Conservation (phyloP, 1,140 invertebrate genomes). For the Drosophila persimilis region DNA sequence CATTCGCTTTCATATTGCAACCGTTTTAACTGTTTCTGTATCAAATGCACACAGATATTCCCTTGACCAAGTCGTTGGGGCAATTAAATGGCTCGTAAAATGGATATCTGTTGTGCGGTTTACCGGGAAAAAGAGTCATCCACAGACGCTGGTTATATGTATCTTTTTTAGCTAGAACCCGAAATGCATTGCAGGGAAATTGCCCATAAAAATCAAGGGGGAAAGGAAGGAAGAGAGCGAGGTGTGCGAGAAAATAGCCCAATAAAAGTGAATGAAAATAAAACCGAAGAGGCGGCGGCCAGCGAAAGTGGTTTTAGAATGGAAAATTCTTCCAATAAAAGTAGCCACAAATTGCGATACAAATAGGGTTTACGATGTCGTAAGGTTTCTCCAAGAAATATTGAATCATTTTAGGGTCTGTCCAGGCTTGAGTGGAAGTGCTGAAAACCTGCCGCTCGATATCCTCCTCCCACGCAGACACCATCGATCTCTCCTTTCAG, state of each 20-base stretch:
- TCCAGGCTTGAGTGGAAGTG: no score
- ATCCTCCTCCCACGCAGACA: neutral
- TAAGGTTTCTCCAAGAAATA: neutral
- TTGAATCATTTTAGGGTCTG: neutral
- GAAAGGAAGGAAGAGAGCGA: neutral
- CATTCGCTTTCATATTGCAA: neutral
- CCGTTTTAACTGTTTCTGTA: conserved; percentile 26
- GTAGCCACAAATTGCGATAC: conserved; percentile 22
- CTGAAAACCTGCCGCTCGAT: no score
- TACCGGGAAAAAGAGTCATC: conserved; percentile 17
- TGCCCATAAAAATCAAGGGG: conserved; percentile 49
- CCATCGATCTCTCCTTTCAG: neutral
- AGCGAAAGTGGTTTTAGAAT: conserved; percentile 40
- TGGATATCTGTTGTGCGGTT: conserved; percentile 35
- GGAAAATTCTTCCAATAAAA: conserved; percentile 18
- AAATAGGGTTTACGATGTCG: neutral
- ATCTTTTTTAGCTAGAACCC: conserved; percentile 47
- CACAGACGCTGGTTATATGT: conserved; percentile 19
- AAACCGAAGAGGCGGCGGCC: conserved; percentile 28
- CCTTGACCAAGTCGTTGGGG: conserved; percentile 36
- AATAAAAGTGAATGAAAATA: conserved; percentile 59
- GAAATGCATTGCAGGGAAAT: conserved; percentile 55
- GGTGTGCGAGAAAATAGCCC: conserved; percentile 26
- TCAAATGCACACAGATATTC: neutral
- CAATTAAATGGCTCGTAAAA: conserved; percentile 63